Evolutionary conservation across 2,888 invertebrate species (phyloP).

Genomic region (Tanytarsus gracilentus): DNA sequence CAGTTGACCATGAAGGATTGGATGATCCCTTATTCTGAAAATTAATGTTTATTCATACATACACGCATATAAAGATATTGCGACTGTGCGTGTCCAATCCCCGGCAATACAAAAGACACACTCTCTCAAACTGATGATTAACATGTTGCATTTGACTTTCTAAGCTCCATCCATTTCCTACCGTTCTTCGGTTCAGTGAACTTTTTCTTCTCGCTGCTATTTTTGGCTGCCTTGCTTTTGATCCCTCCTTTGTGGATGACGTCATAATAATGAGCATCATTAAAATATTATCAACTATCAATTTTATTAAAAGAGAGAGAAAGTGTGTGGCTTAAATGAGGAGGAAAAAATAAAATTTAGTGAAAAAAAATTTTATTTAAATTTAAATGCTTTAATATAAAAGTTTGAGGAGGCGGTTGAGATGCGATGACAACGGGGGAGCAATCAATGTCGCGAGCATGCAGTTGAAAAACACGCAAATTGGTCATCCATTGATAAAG

Average conservation of each 20-base stretch:
- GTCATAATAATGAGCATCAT: no score
- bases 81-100: not conserved
- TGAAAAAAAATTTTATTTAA: no score
- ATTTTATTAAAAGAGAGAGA: no score
- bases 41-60: not conserved
- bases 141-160: not conserved
- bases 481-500: slow-evolving; percentile 24
- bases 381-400: no score
- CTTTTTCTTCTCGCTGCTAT: not conserved
- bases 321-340: no score
- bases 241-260: slow-evolving; percentile 13
- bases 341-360: no score
- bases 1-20: not conserved
- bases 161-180: slow-evolving; percentile 24
- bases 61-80: no score
- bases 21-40: not conserved
- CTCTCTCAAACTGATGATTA: not conserved
- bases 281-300: no score
- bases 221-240: not conserved
- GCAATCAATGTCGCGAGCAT: no score
- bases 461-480: slow-evolving; percentile 9
- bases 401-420: no score
- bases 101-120: not conserved
- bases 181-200: slow-evolving; percentile 15
- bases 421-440: no score